Conservation (phyloP, 2,113 vertebrate genomes). For the Ceyx melanurus region DNA sequence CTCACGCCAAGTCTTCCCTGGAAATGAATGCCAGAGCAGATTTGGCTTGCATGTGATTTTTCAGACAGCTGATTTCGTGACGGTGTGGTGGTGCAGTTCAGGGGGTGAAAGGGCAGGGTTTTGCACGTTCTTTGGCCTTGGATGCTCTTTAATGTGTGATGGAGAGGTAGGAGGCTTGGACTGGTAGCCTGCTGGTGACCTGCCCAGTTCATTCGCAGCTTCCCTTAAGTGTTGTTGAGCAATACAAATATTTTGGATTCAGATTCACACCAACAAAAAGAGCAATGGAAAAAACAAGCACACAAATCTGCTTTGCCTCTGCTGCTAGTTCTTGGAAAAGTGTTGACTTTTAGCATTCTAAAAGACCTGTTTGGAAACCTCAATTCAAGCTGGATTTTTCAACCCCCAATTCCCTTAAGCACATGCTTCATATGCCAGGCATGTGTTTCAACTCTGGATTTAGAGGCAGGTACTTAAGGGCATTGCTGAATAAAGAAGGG, state of each 20-base stretch:
- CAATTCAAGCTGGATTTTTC: neutral
- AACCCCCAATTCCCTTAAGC: slow-evolving; percentile 34
- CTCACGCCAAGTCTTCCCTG: neutral
- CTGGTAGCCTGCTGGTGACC: neutral
- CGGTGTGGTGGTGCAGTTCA: neutral
- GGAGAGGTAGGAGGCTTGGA: neutral
- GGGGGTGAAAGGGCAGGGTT: neutral
- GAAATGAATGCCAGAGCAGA: neutral
- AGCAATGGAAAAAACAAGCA: neutral
- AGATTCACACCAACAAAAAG: neutral
- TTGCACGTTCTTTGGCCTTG: neutral
- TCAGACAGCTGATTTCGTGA: neutral
- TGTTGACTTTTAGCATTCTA: slow-evolving; percentile 15
- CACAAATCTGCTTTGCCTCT: neutral
- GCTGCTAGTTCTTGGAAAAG: neutral
- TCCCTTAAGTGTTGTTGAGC: neutral
- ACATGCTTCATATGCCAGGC: neutral
- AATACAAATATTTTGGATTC: neutral
- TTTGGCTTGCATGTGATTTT: neutral
- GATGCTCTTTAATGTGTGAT: neutral
- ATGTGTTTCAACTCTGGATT: slow-evolving; percentile 47
- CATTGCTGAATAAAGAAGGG: slow-evolving; percentile 3
- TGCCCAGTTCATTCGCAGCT: neutral
- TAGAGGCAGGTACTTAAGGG: neutral
- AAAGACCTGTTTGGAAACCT: slow-evolving; percentile 18